Base-by-base conservation (phyloP, 2,888 invertebrate species). In the Catotricha subobsoleta region DNA sequence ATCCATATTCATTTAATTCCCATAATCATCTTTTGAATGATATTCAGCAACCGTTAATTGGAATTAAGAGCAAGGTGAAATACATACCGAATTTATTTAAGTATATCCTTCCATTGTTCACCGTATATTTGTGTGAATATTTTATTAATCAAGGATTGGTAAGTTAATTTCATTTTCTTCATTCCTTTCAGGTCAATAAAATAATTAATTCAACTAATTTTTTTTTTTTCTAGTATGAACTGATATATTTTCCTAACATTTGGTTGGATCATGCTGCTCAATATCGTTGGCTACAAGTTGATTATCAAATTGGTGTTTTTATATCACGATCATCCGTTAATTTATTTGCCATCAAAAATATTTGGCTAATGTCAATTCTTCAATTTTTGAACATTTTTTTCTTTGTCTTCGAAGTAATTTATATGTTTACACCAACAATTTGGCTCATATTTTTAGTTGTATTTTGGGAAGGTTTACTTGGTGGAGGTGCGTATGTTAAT, bases 71-170 rank as follows among this genome's bases (percentile, higher is more conserved):
- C 23, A 69, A 43, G 58, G 19, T 76, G 6, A 47, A 48, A 16
- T 62, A 70, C 33, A 54, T 76, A n/a, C 72, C 71, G 9, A 55
- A 62, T 2, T 58, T 86, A 35, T 44, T 80, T 30, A 74, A 71
- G 50, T 87, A 73, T 54, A 83, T 87, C 74, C 52, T 84, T 40
- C 86, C 86, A 1, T 60, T 88, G 38, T 68, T 71, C 1, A 52
- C 77, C 33, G 86, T 88, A 2, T 87, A 86, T 54, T 67, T 82
- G 48, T 80, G 80, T 48, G 87, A 88, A 53, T 87, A 87, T 59
- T 81, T 83, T 52, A 87, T 88, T 48, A 87, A 87, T 60, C 86
- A 87, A 58, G 86, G 84, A 50, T 59, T 84, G 68, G 82, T 82
- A 59, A 68, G 71, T 57, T 23, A 13, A 25, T 29, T 20, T 43